phyloP scores from a whole-genome alignment of 2,113 vertebrate species.

The Cyphomyrus plagiostoma region DNA sequence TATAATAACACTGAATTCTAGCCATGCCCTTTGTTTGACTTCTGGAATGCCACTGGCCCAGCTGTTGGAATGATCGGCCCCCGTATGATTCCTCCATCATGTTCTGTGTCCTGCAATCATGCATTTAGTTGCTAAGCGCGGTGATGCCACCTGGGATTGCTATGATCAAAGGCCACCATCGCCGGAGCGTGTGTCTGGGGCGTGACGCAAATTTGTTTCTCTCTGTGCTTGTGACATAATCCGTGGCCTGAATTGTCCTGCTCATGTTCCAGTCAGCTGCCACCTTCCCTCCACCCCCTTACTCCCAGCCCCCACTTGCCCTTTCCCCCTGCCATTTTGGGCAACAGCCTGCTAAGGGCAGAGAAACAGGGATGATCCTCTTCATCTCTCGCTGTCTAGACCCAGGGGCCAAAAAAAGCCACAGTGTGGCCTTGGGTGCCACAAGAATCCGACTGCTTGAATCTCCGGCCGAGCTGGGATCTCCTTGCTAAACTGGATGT shows the following conservation, averaged over 20 bases:
- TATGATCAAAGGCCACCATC: neutral
- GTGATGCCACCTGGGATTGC: neutral
- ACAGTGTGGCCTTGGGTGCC: neutral
- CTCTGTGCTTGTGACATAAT: neutral
- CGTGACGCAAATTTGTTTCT: neutral
- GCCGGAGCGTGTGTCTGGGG: neutral
- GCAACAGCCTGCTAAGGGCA: neutral
- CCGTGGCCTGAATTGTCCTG: neutral
- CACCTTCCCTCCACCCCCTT: neutral
- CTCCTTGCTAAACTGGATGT: neutral
- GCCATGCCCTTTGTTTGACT: neutral
- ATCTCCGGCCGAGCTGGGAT: neutral
- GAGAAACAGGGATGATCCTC: neutral
- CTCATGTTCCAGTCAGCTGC: neutral
- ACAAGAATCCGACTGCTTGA: neutral
- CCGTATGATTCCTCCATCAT: neutral
- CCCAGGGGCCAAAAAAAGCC: neutral
- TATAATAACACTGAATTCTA: neutral
- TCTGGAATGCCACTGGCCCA: neutral
- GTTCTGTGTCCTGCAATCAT: neutral
- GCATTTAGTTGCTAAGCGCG: no score
- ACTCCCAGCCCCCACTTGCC: neutral
- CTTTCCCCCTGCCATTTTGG: constrained; percentile 1
- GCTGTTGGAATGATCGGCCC: neutral
- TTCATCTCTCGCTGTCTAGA: neutral